These are phyloP conservation scores for Oreochromis aureus DNA, from an alignment of 2,113 vertebrate species.

Conservation along the genomic window DNA sequence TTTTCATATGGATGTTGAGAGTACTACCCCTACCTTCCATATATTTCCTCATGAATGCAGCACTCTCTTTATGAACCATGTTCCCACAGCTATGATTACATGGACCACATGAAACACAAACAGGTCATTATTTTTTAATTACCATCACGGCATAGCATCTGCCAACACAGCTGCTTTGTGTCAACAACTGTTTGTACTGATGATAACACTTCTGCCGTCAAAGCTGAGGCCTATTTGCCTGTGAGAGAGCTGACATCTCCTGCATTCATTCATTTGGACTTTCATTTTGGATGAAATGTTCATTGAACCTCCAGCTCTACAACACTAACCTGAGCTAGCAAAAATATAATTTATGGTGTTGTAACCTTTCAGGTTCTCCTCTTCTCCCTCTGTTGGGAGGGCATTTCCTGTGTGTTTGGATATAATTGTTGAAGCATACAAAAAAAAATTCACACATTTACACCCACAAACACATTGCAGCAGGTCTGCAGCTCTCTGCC, in stretches of 20 bases:
- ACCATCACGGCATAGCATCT: constrained; percentile 9
- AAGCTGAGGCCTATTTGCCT: background rate
- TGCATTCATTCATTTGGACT: background rate
- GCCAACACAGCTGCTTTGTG: constrained; percentile 30
- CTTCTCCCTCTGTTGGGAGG: background rate
- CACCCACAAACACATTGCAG: background rate
- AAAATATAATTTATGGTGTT: background rate
- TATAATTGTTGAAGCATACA: background rate
- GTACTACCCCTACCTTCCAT: background rate
- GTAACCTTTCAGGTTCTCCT: background rate
- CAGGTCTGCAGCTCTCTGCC: constrained; percentile 5
- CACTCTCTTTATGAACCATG: background rate
- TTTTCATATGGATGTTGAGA: background rate
- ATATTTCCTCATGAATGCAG: background rate
- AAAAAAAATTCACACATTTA: background rate
- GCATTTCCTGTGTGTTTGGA: background rate
- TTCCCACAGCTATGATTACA: constrained; percentile 5
- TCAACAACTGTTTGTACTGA: constrained; percentile 10
- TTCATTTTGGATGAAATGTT: background rate
- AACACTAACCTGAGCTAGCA: background rate
- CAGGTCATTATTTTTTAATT: constrained; percentile 43
- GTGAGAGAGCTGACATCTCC: background rate
- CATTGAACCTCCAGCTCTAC: background rate
- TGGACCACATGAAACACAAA: constrained; percentile 15
- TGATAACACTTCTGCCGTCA: constrained; percentile 3